Evolutionary conservation across 2,888 invertebrate species (phyloP).

Genomic region (Tenthredo scrophulariae): DNA sequence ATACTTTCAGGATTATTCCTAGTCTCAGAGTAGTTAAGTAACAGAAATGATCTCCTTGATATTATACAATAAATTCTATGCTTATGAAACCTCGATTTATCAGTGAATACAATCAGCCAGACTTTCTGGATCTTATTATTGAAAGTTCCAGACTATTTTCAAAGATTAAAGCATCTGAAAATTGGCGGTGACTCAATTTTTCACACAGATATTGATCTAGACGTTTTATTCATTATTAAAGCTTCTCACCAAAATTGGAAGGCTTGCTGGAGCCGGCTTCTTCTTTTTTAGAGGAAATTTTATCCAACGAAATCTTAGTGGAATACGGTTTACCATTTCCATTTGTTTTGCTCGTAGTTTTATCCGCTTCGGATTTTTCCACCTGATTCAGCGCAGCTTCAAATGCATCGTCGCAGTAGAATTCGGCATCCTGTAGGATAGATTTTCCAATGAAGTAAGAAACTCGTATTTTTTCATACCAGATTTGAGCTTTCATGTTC

Average conservation of each 20-base stretch:
- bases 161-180: background rate
- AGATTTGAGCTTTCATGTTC: background rate
- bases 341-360: conserved; percentile 53
- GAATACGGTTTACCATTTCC: background rate
- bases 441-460: background rate
- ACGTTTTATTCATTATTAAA: background rate
- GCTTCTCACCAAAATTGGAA: conserved; percentile 5
- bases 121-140: background rate
- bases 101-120: background rate
- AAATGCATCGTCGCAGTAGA: conserved; percentile 85
- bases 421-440: conserved; percentile 74
- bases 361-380: conserved; percentile 75
- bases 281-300: conserved; percentile 56
- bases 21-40: background rate
- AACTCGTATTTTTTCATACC: conserved; percentile 16
- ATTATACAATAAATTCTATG: background rate
- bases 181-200: background rate
- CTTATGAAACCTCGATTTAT: background rate
- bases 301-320: conserved; percentile 45
- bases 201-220: background rate
- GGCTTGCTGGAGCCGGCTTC: conserved; percentile 57
- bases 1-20: background rate
- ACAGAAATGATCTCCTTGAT: background rate
- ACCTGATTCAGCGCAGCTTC: conserved; percentile 84
- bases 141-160: background rate